Evolutionary conservation across 1,140 invertebrate species (phyloP), one percentile per base, ranked within the genome.

Genomic region (Drosophila tani): DNA sequence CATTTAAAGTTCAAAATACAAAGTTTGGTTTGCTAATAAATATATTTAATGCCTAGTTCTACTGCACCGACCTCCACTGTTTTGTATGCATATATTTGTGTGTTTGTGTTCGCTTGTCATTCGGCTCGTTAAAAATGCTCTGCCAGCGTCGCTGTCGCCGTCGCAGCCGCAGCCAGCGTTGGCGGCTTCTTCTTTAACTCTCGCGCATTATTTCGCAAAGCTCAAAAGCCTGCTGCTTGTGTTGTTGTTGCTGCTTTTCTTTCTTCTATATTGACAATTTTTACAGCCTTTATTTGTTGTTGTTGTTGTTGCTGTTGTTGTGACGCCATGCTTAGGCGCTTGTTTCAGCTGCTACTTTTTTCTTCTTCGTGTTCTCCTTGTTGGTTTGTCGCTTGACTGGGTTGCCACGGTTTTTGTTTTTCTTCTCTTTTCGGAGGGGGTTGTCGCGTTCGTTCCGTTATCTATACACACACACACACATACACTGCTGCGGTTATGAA

Each of bases 211-310:
- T 87, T 87, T 88, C 77, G 85, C 75, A 77, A 78, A 78, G 64
- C 64, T 69, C 64, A 74, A 88, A 82, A 70, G 67, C 64, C 67
- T 70, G 64, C 83, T 88, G 53, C 68, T 77, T 62, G 60, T 65
- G 60, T 79, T 85, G 59, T 75, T 65, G 62, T 51, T 75, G 69
- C 49, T 71, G 41, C 60, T 70, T 69, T 62, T 68, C 57, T 82
- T 78, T 87, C 76, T 83, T 81, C 69, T 90, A 88, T 90, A 88
- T 90, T 88, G 84, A 90, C 84, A 90, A 90, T 90, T 88, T 88
- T 88, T 81, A 88, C 81, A 88, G 85, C 81, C 78, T 84, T 87
- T 85, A 64, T 55, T 21, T 69, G 51, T 53, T 62, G 63, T 67
- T 82, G 81, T 21, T 21, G 21, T 68, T 70, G 70, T 60, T 77